phyloP scores from a whole-genome alignment of 2,888 invertebrate genomes.

The Lissonota sp. region DNA sequence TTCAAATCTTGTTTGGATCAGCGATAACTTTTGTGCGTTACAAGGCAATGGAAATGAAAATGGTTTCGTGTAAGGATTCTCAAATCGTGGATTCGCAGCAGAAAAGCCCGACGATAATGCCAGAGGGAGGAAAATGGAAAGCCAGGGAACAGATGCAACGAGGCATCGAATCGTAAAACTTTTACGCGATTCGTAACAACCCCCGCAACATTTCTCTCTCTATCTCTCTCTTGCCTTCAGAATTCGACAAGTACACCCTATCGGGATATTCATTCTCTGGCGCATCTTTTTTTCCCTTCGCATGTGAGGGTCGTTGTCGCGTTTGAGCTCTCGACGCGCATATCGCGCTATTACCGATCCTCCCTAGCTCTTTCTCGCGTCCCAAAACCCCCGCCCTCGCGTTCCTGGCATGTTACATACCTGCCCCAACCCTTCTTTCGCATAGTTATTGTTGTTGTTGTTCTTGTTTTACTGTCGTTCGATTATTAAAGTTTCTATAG shows the following conservation, averaged over 20 bases:
- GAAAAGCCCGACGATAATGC: not conserved
- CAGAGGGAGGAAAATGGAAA: slow-evolving; percentile 69
- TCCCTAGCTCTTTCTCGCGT: not conserved
- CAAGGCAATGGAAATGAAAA: not conserved
- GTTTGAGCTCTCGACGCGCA: slow-evolving; percentile 26
- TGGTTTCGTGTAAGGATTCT: slow-evolving; percentile 7
- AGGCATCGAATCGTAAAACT: slow-evolving; percentile 77
- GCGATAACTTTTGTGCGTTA: no score
- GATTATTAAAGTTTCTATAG: slow-evolving; percentile 72
- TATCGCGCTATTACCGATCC: no score
- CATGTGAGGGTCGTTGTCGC: slow-evolving; percentile 17
- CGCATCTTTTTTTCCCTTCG: slow-evolving; percentile 20
- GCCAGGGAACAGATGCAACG: slow-evolving; percentile 75
- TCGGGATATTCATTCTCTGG: slow-evolving; percentile 19
- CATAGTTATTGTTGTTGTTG: slow-evolving; percentile 62
- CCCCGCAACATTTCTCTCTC: slow-evolving; percentile 56
- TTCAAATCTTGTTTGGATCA: no score
- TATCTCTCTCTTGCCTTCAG: slow-evolving; percentile 41
- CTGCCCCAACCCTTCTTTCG: slow-evolving; percentile 2
- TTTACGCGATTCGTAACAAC: slow-evolving; percentile 70
- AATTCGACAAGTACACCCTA: slow-evolving; percentile 2
- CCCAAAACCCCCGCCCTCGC: not conserved
- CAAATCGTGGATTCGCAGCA: not conserved
- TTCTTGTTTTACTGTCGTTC: slow-evolving; percentile 73
- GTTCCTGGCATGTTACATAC: slow-evolving; percentile 20